Conservation (phyloP, 2,113 vertebrate genomes). For the Silurus asotus region DNA sequence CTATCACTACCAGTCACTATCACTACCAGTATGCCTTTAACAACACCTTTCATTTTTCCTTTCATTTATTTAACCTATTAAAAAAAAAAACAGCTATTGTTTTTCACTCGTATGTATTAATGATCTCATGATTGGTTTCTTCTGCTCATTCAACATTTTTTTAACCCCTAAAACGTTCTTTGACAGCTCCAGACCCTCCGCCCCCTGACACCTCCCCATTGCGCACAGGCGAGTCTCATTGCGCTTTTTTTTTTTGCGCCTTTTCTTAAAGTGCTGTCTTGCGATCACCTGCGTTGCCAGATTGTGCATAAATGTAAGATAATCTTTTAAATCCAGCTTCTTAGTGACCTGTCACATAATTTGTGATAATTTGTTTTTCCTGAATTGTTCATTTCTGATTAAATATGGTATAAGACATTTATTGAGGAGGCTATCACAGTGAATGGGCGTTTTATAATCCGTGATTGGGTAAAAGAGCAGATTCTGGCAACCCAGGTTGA, state of each 20-base stretch:
- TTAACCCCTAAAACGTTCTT: not conserved
- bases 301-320: not conserved
- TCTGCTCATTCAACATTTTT: not conserved
- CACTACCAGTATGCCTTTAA: not conserved
- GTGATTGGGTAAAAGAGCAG: not conserved
- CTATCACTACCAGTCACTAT: not conserved
- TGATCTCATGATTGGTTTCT: not conserved
- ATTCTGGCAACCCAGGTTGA: slow-evolving; percentile 20
- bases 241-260: not conserved
- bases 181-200: not conserved
- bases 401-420: accelerated
- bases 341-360: not conserved
- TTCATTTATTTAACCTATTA: too few species aligned
- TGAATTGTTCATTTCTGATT: not conserved
- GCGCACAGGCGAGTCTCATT: not conserved
- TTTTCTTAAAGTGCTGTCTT: not conserved
- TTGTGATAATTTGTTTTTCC: not conserved
- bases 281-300: slow-evolving; percentile 16
- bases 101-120: not conserved
- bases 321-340: not conserved
- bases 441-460: not conserved
- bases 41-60: not conserved
- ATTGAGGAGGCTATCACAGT: not conserved
- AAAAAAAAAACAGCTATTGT: not conserved
- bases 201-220: not conserved